phyloP scores from a whole-genome alignment of 2,113 vertebrate genomes.

The Meleagris gallopavo region DNA sequence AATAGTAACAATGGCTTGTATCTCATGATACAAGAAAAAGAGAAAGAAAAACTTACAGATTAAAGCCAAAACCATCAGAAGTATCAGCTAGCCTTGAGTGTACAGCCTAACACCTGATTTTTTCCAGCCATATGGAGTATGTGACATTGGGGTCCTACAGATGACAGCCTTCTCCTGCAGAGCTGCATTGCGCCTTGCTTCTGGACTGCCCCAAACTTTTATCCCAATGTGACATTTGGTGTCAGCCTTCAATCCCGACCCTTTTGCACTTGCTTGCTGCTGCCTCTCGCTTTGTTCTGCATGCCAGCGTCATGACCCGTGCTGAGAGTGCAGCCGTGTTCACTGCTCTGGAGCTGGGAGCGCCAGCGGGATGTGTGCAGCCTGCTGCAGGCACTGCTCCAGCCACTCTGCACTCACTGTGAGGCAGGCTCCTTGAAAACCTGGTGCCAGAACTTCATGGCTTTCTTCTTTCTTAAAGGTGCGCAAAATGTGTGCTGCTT shows the following conservation, averaged over 20 bases:
- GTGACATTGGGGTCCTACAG: background rate
- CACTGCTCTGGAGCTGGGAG: background rate
- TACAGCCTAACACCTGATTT: background rate
- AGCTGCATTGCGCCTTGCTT: background rate
- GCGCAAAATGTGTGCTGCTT: background rate
- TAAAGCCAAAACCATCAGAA: slow-evolving; percentile 13
- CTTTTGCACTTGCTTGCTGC: background rate
- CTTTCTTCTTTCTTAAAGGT: background rate
- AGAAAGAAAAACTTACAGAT: background rate
- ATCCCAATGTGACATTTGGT: background rate
- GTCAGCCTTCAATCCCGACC: background rate
- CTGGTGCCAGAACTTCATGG: background rate
- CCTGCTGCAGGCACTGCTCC: background rate
- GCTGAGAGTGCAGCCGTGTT: background rate
- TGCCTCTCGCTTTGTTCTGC: background rate
- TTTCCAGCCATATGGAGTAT: rapidly evolving
- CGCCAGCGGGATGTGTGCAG: background rate
- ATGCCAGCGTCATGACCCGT: background rate
- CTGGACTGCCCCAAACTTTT: background rate
- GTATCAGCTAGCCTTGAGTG: background rate
- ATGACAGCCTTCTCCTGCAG: background rate
- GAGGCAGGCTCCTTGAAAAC: background rate
- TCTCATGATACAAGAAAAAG: background rate
- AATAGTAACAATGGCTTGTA: background rate
- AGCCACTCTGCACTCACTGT: rapidly evolving